Percentiles rank a stretch among this genome's conserved stretches.
These are phyloP conservation scores for Pogonus chalceus DNA, from an alignment of 1,140 invertebrate genomes.

Conservation along the genomic window DNA sequence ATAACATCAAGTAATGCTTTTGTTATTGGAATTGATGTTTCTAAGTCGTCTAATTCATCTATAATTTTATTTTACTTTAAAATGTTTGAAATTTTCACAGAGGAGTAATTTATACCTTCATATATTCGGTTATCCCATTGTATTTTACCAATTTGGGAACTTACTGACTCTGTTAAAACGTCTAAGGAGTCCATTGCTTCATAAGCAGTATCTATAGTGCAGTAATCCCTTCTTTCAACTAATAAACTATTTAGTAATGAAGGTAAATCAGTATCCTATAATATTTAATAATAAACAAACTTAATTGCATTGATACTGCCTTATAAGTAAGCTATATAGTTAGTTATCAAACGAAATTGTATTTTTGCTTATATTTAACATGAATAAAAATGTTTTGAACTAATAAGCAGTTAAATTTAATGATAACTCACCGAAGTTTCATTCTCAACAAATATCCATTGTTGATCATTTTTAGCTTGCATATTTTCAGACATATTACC, in stretches of 20 bases:
- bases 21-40: slow-evolving; percentile 27
- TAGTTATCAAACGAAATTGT: no score
- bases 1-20: slow-evolving; percentile 27
- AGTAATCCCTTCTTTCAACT: slow-evolving; percentile 30
- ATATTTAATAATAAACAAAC: slow-evolving; percentile 4
- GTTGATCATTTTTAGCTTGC: slow-evolving; percentile 19
- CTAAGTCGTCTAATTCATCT: slow-evolving; percentile 34
- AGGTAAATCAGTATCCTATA: slow-evolving; percentile 21
- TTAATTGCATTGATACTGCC: not conserved
- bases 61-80: slow-evolving; percentile 11
- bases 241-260: slow-evolving; percentile 26
- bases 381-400: not conserved
- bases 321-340: not conserved
- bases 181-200: slow-evolving; percentile 32
- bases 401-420: slow-evolving; percentile 1
- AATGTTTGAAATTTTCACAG: no score
- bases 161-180: slow-evolving; percentile 13
- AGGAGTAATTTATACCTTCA: slow-evolving; percentile 8
- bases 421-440: slow-evolving; percentile 15
- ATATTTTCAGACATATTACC: slow-evolving; percentile 20
- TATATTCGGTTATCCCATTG: slow-evolving; percentile 7
- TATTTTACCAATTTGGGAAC: not conserved
- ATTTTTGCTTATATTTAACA: not conserved
- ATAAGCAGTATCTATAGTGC: slow-evolving; percentile 30
- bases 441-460: slow-evolving; percentile 15